Conservation (phyloP, 2,113 vertebrate species). For the Jacana jacana region DNA sequence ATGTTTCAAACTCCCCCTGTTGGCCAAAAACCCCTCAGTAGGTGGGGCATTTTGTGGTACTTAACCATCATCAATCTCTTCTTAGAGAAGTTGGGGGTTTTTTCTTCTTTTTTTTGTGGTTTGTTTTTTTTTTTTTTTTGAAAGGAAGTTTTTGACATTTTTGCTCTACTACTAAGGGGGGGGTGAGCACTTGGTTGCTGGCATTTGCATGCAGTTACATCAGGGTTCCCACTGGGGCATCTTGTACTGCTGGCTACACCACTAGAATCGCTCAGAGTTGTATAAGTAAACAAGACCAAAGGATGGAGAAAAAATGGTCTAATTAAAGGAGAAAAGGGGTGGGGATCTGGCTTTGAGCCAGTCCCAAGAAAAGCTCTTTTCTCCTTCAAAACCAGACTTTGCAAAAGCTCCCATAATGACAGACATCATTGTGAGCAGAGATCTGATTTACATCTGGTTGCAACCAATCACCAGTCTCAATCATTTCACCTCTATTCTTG, state of each 20-base stretch:
- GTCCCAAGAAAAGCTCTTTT: neutral
- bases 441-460: neutral
- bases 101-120: neutral
- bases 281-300: neutral
- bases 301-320: neutral
- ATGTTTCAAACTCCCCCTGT: neutral
- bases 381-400: neutral
- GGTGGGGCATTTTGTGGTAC: neutral
- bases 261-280: neutral
- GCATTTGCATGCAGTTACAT: neutral
- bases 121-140: neutral
- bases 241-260: neutral
- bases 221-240: neutral
- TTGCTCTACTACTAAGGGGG: neutral
- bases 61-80: neutral
- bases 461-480: neutral
- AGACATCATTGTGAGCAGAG: neutral
- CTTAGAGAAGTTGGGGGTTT: neutral
- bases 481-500: neutral
- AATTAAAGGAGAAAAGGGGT: neutral
- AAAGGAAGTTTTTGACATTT: slow-evolving; percentile 65
- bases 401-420: neutral
- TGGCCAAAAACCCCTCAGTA: neutral
- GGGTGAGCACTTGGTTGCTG: neutral
- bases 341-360: neutral